Evolutionary conservation across 2,888 invertebrate species (phyloP), one percentile per base, ranked within the genome.

Genomic region (Spicauda simplicius): DNA sequence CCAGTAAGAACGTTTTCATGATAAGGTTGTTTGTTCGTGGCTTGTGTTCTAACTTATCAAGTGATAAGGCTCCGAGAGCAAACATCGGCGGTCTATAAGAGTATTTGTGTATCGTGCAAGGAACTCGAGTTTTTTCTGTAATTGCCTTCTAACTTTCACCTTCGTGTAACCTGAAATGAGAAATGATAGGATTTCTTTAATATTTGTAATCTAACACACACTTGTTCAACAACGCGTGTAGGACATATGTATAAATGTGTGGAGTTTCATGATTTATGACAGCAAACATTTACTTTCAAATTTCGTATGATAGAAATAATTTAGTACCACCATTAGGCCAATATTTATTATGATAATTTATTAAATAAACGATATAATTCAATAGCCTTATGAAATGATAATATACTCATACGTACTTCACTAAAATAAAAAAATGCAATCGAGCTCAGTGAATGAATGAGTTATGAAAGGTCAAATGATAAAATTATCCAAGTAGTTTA

Each of bases 41-140:
- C 90, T 92, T 92, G 90, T 92, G 89, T 90, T 92, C 84, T 81
- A 89, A 91, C 90, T 90, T 93, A 93, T 93, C 92, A 91, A 85
- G 82, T 83, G 92, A 92, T 93, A 93, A 93, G 87, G 85, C 83
- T 81, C 79, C 76, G 77, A 81, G 84, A 81, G 88, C 80, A 92
- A 93, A 93, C 92, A 93, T 89, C 85, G 82, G 84, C 90, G 82
- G 88, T 82, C 86, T 88, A 81, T 79, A 80, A 80, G 83, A 87
- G 84, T 92, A 92, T 93, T 92, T 92, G 90, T 84, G 87, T 85
- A 82, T 85, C 82, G 88, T 84, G 85, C 86, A 84, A 86, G 81
- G 84, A 88, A 87, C 90, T 86, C 81, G 79, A 33, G 80, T 80
- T 84, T 85, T 87, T 85, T 84, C 76, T 86, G 78, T 82, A 79